These are phyloP conservation scores for Macropus fuliginosus DNA, from an alignment of 2,797 vertebrate genomes.

Conservation along the genomic window DNA sequence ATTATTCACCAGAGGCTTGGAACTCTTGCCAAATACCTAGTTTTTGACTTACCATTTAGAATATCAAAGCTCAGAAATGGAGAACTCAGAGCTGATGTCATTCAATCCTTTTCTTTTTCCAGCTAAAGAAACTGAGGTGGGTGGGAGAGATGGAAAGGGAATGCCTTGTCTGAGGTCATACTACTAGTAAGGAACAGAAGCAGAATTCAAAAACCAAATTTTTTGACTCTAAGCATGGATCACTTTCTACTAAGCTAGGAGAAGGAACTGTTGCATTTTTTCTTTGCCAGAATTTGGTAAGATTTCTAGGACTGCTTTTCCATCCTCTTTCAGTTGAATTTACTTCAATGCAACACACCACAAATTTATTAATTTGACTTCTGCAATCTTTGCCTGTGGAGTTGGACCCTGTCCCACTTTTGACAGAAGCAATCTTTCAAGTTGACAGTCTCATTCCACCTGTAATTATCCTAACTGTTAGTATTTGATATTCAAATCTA, in stretches of 20 bases:
- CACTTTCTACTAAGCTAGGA: background rate
- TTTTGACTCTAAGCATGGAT: background rate
- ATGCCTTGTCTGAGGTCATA: background rate
- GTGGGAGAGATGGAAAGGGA: background rate
- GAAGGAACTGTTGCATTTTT: background rate
- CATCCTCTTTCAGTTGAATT: background rate
- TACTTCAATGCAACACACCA: background rate
- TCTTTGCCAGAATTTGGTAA: background rate
- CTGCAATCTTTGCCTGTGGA: background rate
- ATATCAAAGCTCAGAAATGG: background rate
- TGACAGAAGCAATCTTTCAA: background rate
- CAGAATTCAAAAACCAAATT: background rate
- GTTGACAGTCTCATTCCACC: background rate
- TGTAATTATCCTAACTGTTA: background rate
- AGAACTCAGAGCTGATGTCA: background rate
- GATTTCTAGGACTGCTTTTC: background rate
- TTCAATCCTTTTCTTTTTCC: background rate
- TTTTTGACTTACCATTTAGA: background rate
- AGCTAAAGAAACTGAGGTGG: background rate
- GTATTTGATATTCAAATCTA: background rate
- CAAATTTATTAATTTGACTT: background rate
- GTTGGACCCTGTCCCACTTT: background rate
- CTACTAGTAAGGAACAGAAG: background rate
- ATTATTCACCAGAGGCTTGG: background rate
- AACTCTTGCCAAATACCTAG: background rate